Evolutionary conservation across 2,888 invertebrate species (phyloP), one percentile per base, ranked within the genome.

Genomic region (Brachycybe producta): DNA sequence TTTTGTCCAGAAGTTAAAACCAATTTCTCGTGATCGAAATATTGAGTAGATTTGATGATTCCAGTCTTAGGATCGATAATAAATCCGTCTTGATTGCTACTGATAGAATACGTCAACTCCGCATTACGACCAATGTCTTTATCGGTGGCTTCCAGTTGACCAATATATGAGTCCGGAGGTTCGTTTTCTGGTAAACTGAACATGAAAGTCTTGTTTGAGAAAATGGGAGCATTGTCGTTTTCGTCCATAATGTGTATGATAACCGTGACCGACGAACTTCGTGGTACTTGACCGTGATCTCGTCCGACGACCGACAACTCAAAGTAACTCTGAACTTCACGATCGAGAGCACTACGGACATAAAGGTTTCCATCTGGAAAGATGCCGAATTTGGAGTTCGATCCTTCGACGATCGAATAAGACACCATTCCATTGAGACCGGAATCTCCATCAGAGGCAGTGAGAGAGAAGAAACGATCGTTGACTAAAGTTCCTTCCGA

Each of bases 311-410:
- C 79, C 2, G 84, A 83, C 49, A 95, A 69, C 0, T 87, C 85
- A 69, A 90, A 95, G 66, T 91, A 88, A 66, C 92, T 91, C 59
- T 79, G 78, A 58, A 82, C 80, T 71, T 95, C 95, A 54, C 94
- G 75, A 67, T 95, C 94, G 52, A 95, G 70, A 1, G 78, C 68
- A 57, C 83, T 83, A 61, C 83, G 82, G 0, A 95, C 85, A 67
- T 87, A 95, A 27, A 95, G 67, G 62, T 77, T 84, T 1, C 95
- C 95, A 69, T 94, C 91, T 0, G 95, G 95, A 64, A 95, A 95
- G 35, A 95, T 80, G 0, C 91, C 92, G 68, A 95, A 95, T 63
- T 82, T 77, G 61, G 87, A 86, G 5, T 73, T 70, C 63, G 94
- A 91, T 1, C 94, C 92, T 63, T 86, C 84, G 1, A 78, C 77